A percentile compares a stretch with the other conserved stretches of the same genome.
phyloP scores from a whole-genome alignment of 2,888 invertebrate species.

The Adelognathus sp. region DNA sequence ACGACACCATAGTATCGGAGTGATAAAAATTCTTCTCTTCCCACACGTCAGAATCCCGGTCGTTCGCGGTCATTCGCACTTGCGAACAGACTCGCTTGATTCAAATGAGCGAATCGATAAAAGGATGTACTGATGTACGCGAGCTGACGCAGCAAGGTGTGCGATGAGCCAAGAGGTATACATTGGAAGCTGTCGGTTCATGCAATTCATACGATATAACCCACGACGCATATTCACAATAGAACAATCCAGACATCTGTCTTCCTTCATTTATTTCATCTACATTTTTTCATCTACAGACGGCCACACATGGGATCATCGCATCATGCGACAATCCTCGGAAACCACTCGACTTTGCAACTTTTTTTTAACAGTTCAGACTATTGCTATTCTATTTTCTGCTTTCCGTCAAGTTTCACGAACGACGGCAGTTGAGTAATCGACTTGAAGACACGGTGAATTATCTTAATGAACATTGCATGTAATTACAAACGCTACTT shows the following conservation, averaged over 20 bases:
- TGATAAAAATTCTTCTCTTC: neutral
- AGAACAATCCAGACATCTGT: neutral
- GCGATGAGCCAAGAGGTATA: neutral
- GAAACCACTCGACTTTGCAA: too few relatives aligned
- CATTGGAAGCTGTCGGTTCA: neutral
- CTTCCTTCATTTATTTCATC: neutral
- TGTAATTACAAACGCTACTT: slow-evolving; percentile 25
- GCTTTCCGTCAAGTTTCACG: neutral
- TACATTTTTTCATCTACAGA: neutral
- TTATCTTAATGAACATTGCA: slow-evolving; percentile 6
- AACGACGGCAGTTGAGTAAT: neutral
- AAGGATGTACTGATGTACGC: neutral
- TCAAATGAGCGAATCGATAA: neutral
- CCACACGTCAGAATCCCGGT: neutral
- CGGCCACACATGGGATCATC: neutral
- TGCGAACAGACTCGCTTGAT: neutral
- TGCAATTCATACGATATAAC: neutral
- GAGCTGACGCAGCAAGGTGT: slow-evolving; percentile 6
- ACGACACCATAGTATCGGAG: neutral
- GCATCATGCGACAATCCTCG: neutral
- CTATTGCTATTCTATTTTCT: neutral
- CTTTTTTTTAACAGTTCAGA: neutral
- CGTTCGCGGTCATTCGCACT: slow-evolving; percentile 2
- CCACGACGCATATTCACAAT: neutral
- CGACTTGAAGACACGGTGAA: neutral